A percentile compares a stretch with the other conserved stretches of the same genome.
phyloP scores from a whole-genome alignment of 2,888 invertebrate genomes.

The Lochmaea crataegi region DNA sequence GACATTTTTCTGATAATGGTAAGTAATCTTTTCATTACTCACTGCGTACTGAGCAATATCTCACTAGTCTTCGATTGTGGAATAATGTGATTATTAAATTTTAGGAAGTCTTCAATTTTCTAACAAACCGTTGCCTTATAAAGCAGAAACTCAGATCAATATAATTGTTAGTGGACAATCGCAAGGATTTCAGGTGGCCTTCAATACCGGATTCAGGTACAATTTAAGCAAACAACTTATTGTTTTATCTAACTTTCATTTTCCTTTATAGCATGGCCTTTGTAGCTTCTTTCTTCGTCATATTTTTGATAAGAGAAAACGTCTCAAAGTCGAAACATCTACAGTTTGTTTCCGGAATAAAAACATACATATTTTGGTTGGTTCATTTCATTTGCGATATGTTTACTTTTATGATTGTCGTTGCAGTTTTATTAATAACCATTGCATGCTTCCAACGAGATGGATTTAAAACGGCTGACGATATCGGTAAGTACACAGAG shows the following conservation, averaged over 20 bases:
- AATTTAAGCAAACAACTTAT: too few relatives aligned
- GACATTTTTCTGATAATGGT: constrained; percentile 68
- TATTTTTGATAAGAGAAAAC: constrained; percentile 76
- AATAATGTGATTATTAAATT: neutral
- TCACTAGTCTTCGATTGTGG: too few relatives aligned
- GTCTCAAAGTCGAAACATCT: constrained; percentile 76
- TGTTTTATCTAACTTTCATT: too few relatives aligned
- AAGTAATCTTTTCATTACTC: neutral
- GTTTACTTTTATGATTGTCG: constrained; percentile 72
- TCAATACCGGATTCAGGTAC: constrained; percentile 27
- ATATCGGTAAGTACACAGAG: constrained; percentile 66
- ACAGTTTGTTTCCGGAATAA: constrained; percentile 79
- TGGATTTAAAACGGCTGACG: constrained; percentile 68
- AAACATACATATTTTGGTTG: constrained; percentile 76
- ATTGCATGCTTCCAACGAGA: constrained; percentile 74
- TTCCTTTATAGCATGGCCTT: constrained; percentile 74
- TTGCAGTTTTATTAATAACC: constrained; percentile 70
- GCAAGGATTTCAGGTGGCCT: constrained; percentile 40
- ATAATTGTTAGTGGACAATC: constrained; percentile 10
- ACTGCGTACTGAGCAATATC: too few relatives aligned
- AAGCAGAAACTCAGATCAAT: constrained; percentile 67
- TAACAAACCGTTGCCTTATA: constrained; percentile 72
- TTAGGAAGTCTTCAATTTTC: constrained; percentile 6
- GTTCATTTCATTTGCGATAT: constrained; percentile 77
- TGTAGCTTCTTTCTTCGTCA: constrained; percentile 72